A percentile compares a stretch with the other conserved stretches of the same genome.
These are phyloP conservation scores for Aphrophora alni DNA, from an alignment of 2,888 invertebrate species.

Conservation along the genomic window DNA sequence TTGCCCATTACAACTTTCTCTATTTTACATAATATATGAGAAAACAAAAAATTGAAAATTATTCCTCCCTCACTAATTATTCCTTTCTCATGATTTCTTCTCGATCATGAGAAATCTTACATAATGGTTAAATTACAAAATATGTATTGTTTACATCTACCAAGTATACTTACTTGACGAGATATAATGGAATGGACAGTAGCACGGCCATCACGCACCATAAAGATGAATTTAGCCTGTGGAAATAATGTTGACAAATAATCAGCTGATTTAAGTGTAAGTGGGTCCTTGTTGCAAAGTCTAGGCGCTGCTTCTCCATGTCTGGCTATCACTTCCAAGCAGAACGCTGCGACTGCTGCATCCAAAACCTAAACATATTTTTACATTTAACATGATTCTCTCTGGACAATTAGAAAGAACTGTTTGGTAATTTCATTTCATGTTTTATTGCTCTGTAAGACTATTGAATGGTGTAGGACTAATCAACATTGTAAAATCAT, in stretches of 20 bases:
- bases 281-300: slow-evolving; percentile 98
- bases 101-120: too few relatives aligned
- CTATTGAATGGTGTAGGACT: too few relatives aligned
- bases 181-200: slow-evolving; percentile 98
- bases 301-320: slow-evolving; percentile 95
- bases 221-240: slow-evolving; percentile 96
- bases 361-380: slow-evolving; percentile 79
- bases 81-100: too few relatives aligned
- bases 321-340: slow-evolving; percentile 92
- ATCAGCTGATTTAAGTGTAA: too few relatives aligned
- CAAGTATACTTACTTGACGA: slow-evolving; percentile 73
- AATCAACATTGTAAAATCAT: too few relatives aligned
- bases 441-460: too few relatives aligned
- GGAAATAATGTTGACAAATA: slow-evolving; percentile 96
- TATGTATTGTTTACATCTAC: too few relatives aligned
- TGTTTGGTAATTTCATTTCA: background rate
- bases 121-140: too few relatives aligned
- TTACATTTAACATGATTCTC: background rate
- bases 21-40: too few relatives aligned
- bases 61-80: too few relatives aligned
- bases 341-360: slow-evolving; percentile 95
- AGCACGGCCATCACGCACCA: slow-evolving; percentile 98
- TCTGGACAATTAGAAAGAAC: background rate
- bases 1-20: too few relatives aligned
- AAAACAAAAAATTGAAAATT: too few relatives aligned